Evolutionary conservation across 2,113 vertebrate genomes (phyloP).

Genomic region (Bolborhynchus lineola): DNA sequence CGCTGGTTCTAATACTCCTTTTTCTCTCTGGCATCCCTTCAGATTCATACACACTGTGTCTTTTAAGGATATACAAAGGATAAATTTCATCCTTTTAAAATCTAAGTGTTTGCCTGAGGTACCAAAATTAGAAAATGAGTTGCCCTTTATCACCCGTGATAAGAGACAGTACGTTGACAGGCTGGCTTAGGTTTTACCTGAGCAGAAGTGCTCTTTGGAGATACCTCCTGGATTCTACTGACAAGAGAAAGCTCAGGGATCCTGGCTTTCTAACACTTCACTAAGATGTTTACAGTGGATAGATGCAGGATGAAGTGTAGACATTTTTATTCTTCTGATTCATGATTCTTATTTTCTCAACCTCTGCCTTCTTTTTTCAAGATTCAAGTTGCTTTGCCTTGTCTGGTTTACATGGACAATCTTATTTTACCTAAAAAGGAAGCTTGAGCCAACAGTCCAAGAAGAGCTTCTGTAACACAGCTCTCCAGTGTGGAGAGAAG

Average conservation of each 20-base stretch:
- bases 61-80: neutral
- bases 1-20: neutral
- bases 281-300: neutral
- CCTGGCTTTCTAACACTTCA: neutral
- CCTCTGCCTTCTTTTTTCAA: neutral
- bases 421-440: constrained; percentile 25
- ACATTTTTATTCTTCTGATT: neutral
- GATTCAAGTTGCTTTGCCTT: neutral
- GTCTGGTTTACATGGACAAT: neutral
- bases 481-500: neutral
- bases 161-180: neutral
- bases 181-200: neutral
- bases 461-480: neutral
- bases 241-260: neutral
- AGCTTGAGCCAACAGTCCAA: neutral
- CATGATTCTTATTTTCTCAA: neutral
- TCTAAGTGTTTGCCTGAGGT: neutral
- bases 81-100: neutral
- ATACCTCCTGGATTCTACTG: neutral
- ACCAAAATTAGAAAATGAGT: neutral
- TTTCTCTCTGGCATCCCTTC: neutral
- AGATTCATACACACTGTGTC: neutral
- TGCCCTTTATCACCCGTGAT: neutral
- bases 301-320: neutral
- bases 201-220: neutral